These are phyloP conservation scores for Caenorhabditis macrosperma DNA, from an alignment of 2,888 invertebrate genomes.

Conservation along the genomic window DNA sequence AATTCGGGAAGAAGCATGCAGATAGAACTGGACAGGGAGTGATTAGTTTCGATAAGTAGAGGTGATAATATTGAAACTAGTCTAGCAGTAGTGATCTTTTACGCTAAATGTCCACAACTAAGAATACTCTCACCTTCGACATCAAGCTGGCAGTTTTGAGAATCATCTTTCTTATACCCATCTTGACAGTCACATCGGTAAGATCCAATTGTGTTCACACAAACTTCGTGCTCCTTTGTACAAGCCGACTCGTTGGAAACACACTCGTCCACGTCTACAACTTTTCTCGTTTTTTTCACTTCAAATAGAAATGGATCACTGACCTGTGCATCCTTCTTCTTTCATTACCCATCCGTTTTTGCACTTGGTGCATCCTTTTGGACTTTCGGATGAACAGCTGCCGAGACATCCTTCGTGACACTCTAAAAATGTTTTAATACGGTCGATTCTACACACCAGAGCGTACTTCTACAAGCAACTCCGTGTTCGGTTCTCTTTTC, in stretches of 20 bases:
- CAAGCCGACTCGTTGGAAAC: constrained; percentile 58
- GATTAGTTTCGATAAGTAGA: not conserved
- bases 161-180: constrained; percentile 73
- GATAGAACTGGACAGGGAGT: not conserved
- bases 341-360: constrained; percentile 72
- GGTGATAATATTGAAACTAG: not conserved
- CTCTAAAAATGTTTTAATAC: constrained; percentile 62
- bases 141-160: constrained; percentile 73
- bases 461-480: constrained; percentile 72
- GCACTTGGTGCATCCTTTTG: constrained; percentile 75
- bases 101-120: too few species aligned
- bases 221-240: constrained; percentile 68
- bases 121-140: constrained; percentile 73
- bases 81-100: too few species aligned
- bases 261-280: constrained; percentile 76
- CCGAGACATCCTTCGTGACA: constrained; percentile 78
- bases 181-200: constrained; percentile 74
- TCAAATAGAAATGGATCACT: not conserved
- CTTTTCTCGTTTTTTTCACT: not conserved
- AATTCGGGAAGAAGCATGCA: constrained; percentile 9
- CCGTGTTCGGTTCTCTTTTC: constrained; percentile 42
- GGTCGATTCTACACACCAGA: not conserved
- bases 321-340: constrained; percentile 74
- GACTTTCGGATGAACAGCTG: constrained; percentile 69
- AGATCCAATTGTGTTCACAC: constrained; percentile 76